A percentile compares a stretch with the other conserved stretches of the same genome.
These are phyloP conservation scores for Platysteira castanea DNA, from an alignment of 2,113 vertebrate species.

Conservation along the genomic window DNA sequence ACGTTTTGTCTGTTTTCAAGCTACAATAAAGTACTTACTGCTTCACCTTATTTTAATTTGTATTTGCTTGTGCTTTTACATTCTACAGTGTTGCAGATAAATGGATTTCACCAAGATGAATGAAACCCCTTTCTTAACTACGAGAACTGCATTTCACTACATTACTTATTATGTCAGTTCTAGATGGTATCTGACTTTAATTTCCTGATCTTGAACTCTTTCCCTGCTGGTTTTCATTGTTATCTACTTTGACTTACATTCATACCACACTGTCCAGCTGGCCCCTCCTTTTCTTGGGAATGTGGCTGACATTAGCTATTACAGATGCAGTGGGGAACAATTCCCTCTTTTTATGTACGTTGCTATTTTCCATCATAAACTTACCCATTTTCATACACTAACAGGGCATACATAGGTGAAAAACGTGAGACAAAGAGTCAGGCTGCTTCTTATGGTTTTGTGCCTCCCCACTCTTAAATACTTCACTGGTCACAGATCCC, in stretches of 20 bases:
- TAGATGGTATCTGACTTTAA: neutral
- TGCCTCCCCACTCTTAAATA: neutral
- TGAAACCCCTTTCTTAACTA: neutral
- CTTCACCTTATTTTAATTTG: neutral
- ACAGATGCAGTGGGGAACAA: neutral
- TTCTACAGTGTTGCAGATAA: neutral
- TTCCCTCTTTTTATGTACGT: neutral
- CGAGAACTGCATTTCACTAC: neutral
- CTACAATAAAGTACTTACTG: constrained; percentile 25
- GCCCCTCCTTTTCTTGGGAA: neutral
- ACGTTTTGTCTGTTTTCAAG: constrained; percentile 1
- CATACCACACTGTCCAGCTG: neutral
- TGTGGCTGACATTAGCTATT: neutral
- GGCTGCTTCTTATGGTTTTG: neutral
- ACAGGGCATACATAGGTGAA: neutral
- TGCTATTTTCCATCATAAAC: neutral
- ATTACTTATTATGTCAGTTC: neutral
- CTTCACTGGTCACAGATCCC: neutral
- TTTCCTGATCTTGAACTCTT: neutral
- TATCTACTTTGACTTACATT: neutral
- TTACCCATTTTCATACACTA: neutral
- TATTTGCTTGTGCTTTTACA: neutral
- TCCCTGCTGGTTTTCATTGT: neutral
- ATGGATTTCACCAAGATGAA: neutral
- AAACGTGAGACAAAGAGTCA: neutral